Evolutionary conservation across 2,113 vertebrate genomes (phyloP).

Genomic region (Hippocampus guttulatus): DNA sequence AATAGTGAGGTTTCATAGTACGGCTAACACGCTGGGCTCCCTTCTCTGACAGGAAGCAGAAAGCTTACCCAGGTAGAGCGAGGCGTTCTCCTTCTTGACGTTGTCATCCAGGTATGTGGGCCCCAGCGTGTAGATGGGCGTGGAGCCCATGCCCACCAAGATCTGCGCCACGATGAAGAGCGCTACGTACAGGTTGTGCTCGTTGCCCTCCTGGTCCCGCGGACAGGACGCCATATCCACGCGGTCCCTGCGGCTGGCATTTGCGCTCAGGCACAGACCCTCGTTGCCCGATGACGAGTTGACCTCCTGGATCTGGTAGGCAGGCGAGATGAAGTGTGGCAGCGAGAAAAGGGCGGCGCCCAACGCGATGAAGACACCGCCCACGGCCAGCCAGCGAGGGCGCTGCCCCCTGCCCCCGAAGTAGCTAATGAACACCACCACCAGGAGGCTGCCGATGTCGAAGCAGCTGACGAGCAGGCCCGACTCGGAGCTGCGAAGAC

Average conservation of each 20-base stretch:
- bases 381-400: constrained; percentile 91
- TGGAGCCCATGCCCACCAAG: constrained; percentile 96
- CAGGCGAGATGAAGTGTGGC: constrained; percentile 95
- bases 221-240: constrained; percentile 73
- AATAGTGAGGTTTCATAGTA: too few species aligned
- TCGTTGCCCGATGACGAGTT: constrained; percentile 82
- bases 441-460: constrained; percentile 92
- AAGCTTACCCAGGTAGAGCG: constrained; percentile 91
- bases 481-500: constrained; percentile 91
- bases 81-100: constrained; percentile 97
- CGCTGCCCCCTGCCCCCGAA: constrained; percentile 90
- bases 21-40: too few species aligned
- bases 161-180: constrained; percentile 94
- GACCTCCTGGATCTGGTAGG: constrained; percentile 90
- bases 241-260: constrained; percentile 70
- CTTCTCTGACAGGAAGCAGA: too few species aligned
- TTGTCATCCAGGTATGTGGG: constrained; percentile 98
- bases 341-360: constrained; percentile 91
- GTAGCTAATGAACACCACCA: constrained; percentile 98
- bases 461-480: constrained; percentile 98
- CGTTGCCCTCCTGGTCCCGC: constrained; percentile 81
- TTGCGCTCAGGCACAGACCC: constrained; percentile 83
- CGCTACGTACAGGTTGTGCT: constrained; percentile 91
- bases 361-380: constrained; percentile 86
- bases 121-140: constrained; percentile 96